phyloP scores from a whole-genome alignment of 2,113 vertebrate species.

The Cinclus mexicanus region DNA sequence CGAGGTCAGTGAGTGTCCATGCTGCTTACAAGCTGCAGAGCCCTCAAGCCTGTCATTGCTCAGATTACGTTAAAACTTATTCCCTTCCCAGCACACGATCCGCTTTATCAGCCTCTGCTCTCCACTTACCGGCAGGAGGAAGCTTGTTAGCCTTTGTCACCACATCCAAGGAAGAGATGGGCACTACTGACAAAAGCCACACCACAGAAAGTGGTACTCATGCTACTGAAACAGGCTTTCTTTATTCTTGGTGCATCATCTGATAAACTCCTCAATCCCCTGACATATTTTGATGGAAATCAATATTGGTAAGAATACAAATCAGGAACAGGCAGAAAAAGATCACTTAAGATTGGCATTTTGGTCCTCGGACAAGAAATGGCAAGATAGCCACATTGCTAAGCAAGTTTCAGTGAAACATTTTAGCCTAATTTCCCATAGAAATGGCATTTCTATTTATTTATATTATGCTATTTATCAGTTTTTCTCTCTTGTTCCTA shows the following conservation, averaged over 20 bases:
- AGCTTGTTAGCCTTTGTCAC: not conserved
- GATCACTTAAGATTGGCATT: not conserved
- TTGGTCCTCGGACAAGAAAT: not conserved
- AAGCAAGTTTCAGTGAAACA: not conserved
- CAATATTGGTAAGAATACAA: not conserved
- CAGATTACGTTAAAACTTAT: conserved; percentile 30
- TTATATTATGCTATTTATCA: not conserved
- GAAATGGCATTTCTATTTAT: not conserved
- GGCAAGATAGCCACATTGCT: not conserved
- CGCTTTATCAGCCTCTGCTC: not conserved
- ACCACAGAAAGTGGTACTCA: not conserved
- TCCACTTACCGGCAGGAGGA: not conserved
- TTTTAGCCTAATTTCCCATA: not conserved
- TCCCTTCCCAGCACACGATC: not conserved
- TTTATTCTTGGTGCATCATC: not conserved
- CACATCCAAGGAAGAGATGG: not conserved
- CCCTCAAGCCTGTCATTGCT: conserved; percentile 40
- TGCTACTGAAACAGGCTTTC: not conserved
- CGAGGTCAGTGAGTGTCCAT: conserved; percentile 43
- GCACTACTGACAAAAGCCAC: not conserved
- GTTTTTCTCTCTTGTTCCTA: not conserved
- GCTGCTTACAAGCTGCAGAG: conserved; percentile 49
- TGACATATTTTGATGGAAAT: not conserved
- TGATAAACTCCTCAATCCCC: not conserved
- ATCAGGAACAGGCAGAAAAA: not conserved